Evolutionary conservation across 2,113 vertebrate genomes (phyloP).

Genomic region (Hippoglossus stenolepis): DNA sequence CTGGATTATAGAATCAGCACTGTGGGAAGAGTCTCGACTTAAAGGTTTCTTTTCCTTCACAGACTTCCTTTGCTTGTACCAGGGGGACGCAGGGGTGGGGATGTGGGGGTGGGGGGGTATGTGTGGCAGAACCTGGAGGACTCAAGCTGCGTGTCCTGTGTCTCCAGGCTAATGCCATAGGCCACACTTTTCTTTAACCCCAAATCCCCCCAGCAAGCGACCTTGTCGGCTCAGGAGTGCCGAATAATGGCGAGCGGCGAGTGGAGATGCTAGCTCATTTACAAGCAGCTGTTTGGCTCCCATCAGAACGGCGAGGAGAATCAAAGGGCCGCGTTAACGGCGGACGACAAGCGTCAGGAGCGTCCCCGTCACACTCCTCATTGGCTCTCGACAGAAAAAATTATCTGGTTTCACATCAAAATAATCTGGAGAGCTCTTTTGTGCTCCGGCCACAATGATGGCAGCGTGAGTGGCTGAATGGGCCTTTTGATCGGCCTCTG

Average conservation of each 20-base stretch:
- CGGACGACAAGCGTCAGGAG: conserved; percentile 87
- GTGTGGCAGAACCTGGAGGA: conserved; percentile 69
- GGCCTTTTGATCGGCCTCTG: conserved; percentile 75
- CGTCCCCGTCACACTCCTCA: conserved; percentile 78
- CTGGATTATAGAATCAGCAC: conserved; percentile 85
- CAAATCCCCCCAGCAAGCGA: conserved; percentile 91
- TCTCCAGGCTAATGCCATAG: conserved; percentile 86
- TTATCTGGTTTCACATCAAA: conserved; percentile 84
- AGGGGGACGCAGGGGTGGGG: conserved; percentile 11
- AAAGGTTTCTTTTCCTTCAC: conserved; percentile 82
- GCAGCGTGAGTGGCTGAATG: conserved; percentile 69
- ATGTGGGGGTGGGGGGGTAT: background rate
- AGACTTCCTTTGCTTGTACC: conserved; percentile 80
- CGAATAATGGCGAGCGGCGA: conserved; percentile 85
- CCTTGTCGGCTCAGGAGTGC: conserved; percentile 88
- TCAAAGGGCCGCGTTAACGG: conserved; percentile 87
- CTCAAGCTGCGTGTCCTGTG: conserved; percentile 87
- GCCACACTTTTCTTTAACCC: conserved; percentile 83
- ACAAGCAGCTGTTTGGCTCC: conserved; percentile 92
- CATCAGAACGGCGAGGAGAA: conserved; percentile 88
- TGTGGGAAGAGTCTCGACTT: conserved; percentile 84
- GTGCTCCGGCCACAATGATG: conserved; percentile 72
- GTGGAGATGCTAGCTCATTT: conserved; percentile 88
- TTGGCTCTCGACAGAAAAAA: conserved; percentile 78
- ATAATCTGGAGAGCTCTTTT: conserved; percentile 79